phyloP scores from a whole-genome alignment of 2,888 invertebrate genomes.

The Candidula unifasciata region DNA sequence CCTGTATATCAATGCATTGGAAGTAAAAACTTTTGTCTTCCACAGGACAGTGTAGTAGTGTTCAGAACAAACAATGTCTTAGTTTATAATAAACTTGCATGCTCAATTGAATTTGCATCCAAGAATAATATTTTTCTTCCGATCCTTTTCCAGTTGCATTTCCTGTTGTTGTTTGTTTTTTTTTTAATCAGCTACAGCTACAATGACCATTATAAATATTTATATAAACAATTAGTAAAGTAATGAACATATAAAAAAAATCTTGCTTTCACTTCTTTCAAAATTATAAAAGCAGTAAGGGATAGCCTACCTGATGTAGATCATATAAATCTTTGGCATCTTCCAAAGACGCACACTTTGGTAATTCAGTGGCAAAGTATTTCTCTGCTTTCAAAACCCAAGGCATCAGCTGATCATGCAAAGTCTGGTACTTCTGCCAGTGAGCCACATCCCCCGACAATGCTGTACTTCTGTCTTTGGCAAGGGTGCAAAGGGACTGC shows the following conservation, averaged over 20 bases:
- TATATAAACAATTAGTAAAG: background rate
- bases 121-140: too few species aligned
- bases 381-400: conserved; percentile 92
- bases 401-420: conserved; percentile 87
- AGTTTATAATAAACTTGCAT: too few species aligned
- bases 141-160: too few species aligned
- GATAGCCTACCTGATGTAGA: conserved; percentile 82
- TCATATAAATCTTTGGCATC: conserved; percentile 83
- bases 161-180: too few species aligned
- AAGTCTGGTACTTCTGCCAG: conserved; percentile 90
- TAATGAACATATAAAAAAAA: background rate
- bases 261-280: background rate
- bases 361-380: conserved; percentile 85
- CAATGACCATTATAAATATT: too few species aligned
- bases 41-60: too few species aligned
- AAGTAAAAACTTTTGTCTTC: too few species aligned
- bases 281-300: background rate
- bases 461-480: conserved; percentile 86
- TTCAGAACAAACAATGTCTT: too few species aligned
- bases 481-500: conserved; percentile 86
- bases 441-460: conserved; percentile 88
- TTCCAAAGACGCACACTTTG: conserved; percentile 87
- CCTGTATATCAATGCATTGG: too few species aligned
- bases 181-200: too few species aligned
- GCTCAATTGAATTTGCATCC: too few species aligned